Evolutionary conservation across 2,113 vertebrate genomes (phyloP).

Genomic region (Murina feae): DNA sequence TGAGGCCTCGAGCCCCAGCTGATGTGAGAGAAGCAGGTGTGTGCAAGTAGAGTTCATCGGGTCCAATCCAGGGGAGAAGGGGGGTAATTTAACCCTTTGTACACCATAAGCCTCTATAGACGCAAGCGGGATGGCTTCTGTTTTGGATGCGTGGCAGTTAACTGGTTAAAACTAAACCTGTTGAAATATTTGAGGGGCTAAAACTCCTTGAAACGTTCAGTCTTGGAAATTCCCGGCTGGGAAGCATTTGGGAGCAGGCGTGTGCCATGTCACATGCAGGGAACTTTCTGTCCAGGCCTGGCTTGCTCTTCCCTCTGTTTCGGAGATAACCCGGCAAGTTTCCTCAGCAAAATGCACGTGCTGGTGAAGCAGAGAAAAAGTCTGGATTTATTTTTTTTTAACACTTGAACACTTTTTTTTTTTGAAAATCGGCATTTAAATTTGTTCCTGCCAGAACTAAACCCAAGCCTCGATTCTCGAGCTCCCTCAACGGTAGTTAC

Average conservation of each 20-base stretch:
- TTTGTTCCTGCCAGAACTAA: background rate
- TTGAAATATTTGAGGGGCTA: background rate
- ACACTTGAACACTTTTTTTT: background rate
- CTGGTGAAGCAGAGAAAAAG: background rate
- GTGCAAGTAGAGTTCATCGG: background rate
- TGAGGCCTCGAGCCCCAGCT: background rate
- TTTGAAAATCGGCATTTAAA: background rate
- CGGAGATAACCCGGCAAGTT: background rate
- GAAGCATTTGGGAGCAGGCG: background rate
- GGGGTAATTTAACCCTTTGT: too few relatives aligned
- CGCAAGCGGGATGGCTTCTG: too few relatives aligned
- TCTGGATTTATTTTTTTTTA: background rate
- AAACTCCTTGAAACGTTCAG: background rate
- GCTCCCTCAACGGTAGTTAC: background rate
- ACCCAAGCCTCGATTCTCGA: background rate
- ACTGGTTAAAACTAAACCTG: background rate
- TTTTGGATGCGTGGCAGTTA: too few relatives aligned
- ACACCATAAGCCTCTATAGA: too few relatives aligned
- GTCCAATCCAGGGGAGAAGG: too few relatives aligned
- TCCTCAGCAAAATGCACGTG: background rate
- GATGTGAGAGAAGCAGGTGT: background rate
- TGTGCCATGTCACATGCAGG: fast-evolving
- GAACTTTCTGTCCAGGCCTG: background rate
- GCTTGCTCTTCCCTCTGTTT: background rate
- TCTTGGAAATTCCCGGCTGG: background rate